phyloP scores from a whole-genome alignment of 2,888 invertebrate species.

The Anarsia innoxiella region DNA sequence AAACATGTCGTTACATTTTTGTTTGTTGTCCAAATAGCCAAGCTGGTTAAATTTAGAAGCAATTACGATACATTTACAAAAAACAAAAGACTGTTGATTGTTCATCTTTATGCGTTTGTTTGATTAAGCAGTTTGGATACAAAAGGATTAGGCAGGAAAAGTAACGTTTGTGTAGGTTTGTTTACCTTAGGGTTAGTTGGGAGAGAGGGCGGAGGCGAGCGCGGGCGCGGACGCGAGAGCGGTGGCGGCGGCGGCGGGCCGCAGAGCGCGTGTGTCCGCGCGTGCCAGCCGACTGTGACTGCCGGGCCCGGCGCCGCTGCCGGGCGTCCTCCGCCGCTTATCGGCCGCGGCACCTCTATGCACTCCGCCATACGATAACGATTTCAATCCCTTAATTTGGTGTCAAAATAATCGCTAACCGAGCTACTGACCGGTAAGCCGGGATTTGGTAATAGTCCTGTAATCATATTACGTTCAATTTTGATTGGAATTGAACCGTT shows the following conservation, averaged over 20 bases:
- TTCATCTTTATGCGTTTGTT: no score
- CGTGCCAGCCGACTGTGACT: constrained; percentile 62
- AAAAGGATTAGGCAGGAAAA: constrained; percentile 21
- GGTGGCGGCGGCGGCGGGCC: constrained; percentile 43
- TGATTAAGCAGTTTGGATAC: constrained; percentile 17
- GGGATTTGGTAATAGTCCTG: no score
- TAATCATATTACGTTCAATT: no score
- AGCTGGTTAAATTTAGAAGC: constrained; percentile 10
- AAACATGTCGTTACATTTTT: constrained; percentile 43
- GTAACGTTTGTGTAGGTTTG: constrained; percentile 25
- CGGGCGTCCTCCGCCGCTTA: constrained; percentile 49
- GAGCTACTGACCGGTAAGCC: no score
- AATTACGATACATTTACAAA: constrained; percentile 7
- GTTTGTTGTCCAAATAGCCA: constrained; percentile 43
- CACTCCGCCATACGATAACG: constrained; percentile 49
- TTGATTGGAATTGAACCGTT: no score
- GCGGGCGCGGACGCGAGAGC: constrained; percentile 43
- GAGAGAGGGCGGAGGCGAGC: constrained; percentile 36
- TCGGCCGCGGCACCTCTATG: constrained; percentile 51
- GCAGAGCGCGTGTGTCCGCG: constrained; percentile 66
- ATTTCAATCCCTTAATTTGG: constrained; percentile 32
- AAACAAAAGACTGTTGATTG: no score
- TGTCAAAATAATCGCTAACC: constrained; percentile 5
- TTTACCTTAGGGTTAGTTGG: constrained; percentile 58
- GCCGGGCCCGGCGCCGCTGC: constrained; percentile 42